Evolutionary conservation across 2,113 vertebrate genomes (phyloP).

Genomic region (Pao palembangensis): DNA sequence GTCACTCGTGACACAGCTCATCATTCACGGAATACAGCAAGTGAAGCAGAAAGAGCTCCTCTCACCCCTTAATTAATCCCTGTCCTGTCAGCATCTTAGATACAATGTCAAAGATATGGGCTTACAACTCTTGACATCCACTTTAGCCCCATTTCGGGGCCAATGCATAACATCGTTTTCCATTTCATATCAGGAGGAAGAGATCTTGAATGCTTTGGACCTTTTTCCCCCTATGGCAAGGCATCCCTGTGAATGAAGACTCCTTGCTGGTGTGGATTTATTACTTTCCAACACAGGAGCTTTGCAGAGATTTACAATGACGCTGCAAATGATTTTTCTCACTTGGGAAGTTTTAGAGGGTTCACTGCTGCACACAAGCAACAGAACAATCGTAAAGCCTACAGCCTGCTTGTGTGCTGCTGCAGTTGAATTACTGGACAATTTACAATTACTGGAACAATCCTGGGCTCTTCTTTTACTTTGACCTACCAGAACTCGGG

Average conservation of each 20-base stretch:
- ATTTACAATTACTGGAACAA: neutral
- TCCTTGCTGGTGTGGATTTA: constrained; percentile 11
- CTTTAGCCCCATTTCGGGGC: constrained; percentile 52
- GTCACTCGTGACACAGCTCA: constrained; percentile 23
- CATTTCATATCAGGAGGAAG: constrained; percentile 36
- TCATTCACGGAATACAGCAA: constrained; percentile 43
- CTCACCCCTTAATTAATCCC: constrained; percentile 56
- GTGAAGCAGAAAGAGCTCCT: constrained; percentile 51
- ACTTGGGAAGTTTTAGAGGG: neutral
- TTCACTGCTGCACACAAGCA: neutral
- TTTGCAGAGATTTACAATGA: constrained; percentile 11
- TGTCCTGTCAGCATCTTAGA: constrained; percentile 39
- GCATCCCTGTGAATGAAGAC: constrained; percentile 14
- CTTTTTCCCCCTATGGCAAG: constrained; percentile 4
- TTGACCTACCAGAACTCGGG: constrained; percentile 95
- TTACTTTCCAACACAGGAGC: constrained; percentile 8
- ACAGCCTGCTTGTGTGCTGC: neutral
- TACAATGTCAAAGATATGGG: constrained; percentile 38
- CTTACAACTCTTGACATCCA: constrained; percentile 57
- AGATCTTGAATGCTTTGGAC: constrained; percentile 32
- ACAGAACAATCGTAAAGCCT: too few relatives aligned
- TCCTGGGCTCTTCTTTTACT: neutral
- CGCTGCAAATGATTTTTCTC: neutral
- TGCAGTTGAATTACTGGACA: neutral
- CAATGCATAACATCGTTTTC: constrained; percentile 34